Percentiles rank a stretch among this genome's conserved stretches.
Evolutionary conservation across 1,140 invertebrate genomes (phyloP).

Genomic region (Meteorus sp.): DNA sequence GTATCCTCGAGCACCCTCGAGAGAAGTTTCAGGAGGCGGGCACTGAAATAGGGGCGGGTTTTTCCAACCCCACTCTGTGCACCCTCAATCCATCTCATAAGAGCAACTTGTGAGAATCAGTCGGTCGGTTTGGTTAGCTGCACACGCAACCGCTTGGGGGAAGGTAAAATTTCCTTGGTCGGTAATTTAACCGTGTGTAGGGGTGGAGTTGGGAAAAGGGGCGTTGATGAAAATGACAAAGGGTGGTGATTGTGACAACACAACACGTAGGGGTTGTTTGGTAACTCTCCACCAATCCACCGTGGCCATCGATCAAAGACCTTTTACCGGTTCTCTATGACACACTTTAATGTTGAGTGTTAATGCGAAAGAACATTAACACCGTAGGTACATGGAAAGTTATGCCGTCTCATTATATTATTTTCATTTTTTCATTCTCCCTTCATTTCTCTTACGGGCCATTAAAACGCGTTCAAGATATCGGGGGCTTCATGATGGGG

Average conservation of each 20-base stretch:
- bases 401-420: too few species aligned
- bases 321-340: slow-evolving; percentile 39
- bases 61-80: slow-evolving; percentile 32
- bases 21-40: slow-evolving; percentile 17
- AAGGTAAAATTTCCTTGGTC: slow-evolving; percentile 27
- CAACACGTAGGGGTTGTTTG: background rate
- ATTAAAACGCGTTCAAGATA: too few species aligned
- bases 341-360: slow-evolving; percentile 52
- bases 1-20: slow-evolving; percentile 52
- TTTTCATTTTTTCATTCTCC: too few species aligned
- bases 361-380: slow-evolving; percentile 57
- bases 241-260: slow-evolving; percentile 27
- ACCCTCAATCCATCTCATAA: too few species aligned
- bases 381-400: too few species aligned
- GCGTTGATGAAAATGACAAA: slow-evolving; percentile 8
- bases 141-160: too few species aligned
- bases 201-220: slow-evolving; percentile 43
- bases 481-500: too few species aligned
- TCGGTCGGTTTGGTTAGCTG: too few species aligned
- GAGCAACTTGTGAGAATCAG: too few species aligned
- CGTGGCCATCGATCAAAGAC: slow-evolving; percentile 51
- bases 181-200: slow-evolving; percentile 33
- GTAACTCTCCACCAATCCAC: slow-evolving; percentile 42
- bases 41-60: slow-evolving; percentile 32
- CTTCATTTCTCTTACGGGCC: too few species aligned